Evolutionary conservation across 2,113 vertebrate species (phyloP).

Genomic region (Megaleporinus macrocephalus): DNA sequence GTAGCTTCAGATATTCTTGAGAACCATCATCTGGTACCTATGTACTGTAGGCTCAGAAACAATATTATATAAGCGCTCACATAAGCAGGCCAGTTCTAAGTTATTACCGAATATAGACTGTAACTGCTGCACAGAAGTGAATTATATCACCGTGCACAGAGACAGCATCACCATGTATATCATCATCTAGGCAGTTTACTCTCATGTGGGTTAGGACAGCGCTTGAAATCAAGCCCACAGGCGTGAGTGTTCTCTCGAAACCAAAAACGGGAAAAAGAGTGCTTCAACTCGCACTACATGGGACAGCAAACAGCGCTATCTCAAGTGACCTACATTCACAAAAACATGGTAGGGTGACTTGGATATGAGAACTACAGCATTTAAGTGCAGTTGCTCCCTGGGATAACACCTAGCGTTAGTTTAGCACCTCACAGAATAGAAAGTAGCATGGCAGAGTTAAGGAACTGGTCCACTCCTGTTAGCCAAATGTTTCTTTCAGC

Average conservation of each 20-base stretch:
- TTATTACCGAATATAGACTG: neutral
- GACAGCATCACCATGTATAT: neutral
- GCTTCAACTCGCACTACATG: neutral
- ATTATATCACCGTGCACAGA: neutral
- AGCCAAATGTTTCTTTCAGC: neutral
- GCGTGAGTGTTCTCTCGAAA: neutral
- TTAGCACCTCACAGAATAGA: neutral
- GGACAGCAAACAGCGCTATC: neutral
- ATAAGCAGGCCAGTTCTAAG: neutral
- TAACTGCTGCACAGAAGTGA: neutral
- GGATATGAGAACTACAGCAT: neutral
- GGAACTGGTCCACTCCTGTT: neutral
- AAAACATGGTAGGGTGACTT: neutral
- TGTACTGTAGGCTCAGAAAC: neutral
- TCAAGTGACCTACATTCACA: conserved; percentile 9
- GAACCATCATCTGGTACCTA: neutral
- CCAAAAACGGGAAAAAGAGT: neutral
- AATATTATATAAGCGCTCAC: neutral
- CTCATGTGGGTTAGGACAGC: neutral
- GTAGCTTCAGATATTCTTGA: neutral
- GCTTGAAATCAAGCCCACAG: conserved; percentile 11
- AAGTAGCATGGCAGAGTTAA: neutral
- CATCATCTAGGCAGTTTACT: neutral
- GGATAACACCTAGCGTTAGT: neutral
- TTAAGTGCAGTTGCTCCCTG: neutral